A percentile compares a stretch with the other conserved stretches of the same genome.
phyloP scores from a whole-genome alignment of 1,140 invertebrate genomes.

The Hypothenemus hampei region DNA sequence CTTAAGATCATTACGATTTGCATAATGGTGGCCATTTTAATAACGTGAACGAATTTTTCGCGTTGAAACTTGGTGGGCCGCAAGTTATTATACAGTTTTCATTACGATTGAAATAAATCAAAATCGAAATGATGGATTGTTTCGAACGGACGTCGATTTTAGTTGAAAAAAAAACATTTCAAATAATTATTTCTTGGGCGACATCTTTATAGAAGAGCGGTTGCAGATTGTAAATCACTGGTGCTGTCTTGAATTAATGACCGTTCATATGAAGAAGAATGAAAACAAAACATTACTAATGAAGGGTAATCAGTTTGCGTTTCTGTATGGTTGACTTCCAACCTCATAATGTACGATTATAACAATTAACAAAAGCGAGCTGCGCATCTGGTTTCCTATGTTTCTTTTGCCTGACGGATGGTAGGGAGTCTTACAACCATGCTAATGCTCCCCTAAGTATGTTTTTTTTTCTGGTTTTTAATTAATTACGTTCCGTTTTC shows the following conservation, averaged over 20 bases:
- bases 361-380: constrained; percentile 18
- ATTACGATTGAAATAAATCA: constrained; percentile 20
- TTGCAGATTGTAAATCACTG: too few relatives aligned
- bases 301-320: constrained; percentile 21
- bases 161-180: too few relatives aligned
- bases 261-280: constrained; percentile 19
- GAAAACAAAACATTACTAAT: constrained; percentile 28
- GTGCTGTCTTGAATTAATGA: constrained; percentile 22
- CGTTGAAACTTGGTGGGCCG: constrained; percentile 15
- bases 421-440: constrained; percentile 2
- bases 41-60: constrained; percentile 15
- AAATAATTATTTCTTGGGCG: too few relatives aligned
- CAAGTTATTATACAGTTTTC: constrained; percentile 18
- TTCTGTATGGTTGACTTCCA: neutral
- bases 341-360: constrained; percentile 16
- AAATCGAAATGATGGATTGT: constrained; percentile 10
- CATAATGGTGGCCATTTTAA: constrained; percentile 21
- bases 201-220: too few relatives aligned
- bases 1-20: constrained; percentile 17
- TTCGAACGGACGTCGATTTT: too few relatives aligned
- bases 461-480: constrained; percentile 2
- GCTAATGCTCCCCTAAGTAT: neutral
- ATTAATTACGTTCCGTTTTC: constrained; percentile 5
- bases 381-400: constrained; percentile 9
- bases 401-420: constrained; percentile 7